phyloP scores from a whole-genome alignment of 2,113 vertebrate species.

The Bettongia penicillata region DNA sequence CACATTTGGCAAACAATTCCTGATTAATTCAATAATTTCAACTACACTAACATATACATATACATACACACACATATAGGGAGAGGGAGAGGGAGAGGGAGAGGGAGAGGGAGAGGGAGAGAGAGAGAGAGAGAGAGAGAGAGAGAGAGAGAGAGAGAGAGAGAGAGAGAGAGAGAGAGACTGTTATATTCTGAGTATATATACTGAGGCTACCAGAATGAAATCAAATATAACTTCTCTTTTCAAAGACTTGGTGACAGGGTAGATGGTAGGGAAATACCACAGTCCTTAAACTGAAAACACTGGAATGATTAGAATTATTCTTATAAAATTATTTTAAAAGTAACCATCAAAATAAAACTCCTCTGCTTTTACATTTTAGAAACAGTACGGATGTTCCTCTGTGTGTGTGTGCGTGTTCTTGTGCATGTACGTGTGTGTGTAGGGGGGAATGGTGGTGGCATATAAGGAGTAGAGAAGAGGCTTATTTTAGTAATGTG shows the following conservation, averaged over 20 bases:
- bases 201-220: not conserved
- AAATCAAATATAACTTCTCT: not conserved
- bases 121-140: not conserved
- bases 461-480: slow-evolving; percentile 3
- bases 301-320: not conserved
- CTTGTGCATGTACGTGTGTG: not conserved
- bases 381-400: not conserved
- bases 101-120: no score
- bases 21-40: not conserved
- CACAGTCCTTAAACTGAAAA: not conserved
- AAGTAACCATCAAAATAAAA: not conserved
- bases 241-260: not conserved
- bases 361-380: not conserved
- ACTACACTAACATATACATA: not conserved
- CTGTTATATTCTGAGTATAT: not conserved
- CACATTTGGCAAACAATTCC: not conserved
- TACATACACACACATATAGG: no score
- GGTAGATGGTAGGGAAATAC: not conserved
- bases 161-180: not conserved
- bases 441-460: not conserved
- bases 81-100: no score
- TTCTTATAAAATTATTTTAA: not conserved
- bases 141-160: no score
- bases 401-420: not conserved
- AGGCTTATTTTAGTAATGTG: not conserved